phyloP scores from a whole-genome alignment of 1,140 invertebrate genomes.

The Hylyphantes graminicola region DNA sequence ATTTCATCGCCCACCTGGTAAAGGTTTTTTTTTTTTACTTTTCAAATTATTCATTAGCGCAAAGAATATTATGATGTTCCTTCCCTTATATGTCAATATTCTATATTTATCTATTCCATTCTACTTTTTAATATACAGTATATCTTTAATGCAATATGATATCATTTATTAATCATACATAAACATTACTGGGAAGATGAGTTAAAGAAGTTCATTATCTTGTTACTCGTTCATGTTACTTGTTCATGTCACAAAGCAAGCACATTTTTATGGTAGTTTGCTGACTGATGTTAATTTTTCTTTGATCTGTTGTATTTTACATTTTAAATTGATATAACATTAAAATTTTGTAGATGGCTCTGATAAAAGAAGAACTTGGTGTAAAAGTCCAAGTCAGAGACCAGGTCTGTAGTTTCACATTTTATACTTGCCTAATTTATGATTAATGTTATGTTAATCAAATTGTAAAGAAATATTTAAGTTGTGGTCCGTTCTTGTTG shows the following conservation, averaged over 20 bases:
- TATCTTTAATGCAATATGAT: neutral
- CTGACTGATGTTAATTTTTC: neutral
- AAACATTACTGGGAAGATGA: neutral
- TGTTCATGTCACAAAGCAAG: neutral
- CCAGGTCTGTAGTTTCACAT: constrained; percentile 21
- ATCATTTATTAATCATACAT: neutral
- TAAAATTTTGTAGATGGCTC: constrained; percentile 8
- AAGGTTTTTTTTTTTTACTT: neutral
- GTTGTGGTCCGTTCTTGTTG: too few species aligned
- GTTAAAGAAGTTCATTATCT: neutral
- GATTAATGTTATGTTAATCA: neutral
- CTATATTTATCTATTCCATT: neutral
- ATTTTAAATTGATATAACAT: neutral
- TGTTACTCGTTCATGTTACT: too few species aligned
- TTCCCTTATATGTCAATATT: too few species aligned
- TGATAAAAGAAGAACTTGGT: constrained; percentile 33
- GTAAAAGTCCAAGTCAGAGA: constrained; percentile 45
- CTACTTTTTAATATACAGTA: neutral
- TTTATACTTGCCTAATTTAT: neutral
- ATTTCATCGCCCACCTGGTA: constrained; percentile 84
- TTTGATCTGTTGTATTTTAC: neutral
- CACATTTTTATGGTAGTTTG: neutral
- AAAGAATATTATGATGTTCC: too few species aligned
- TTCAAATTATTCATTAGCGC: neutral
- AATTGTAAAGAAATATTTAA: neutral